These are phyloP conservation scores for Oncorhynchus keta DNA, from an alignment of 2,113 vertebrate genomes.

Conservation along the genomic window DNA sequence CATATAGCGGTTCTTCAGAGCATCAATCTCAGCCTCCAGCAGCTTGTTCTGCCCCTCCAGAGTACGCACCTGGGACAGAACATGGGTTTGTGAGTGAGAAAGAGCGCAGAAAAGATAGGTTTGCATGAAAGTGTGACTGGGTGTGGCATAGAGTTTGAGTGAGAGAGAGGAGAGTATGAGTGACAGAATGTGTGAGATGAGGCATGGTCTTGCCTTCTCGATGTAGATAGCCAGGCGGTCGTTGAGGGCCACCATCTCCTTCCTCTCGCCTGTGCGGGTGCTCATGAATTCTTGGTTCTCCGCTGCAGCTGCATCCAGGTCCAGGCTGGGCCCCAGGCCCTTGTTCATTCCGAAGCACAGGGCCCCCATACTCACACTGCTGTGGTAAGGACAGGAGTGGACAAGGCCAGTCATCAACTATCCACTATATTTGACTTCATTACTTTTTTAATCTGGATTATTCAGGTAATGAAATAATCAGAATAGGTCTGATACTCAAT, in stretches of 20 bases:
- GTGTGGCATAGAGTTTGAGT: neutral
- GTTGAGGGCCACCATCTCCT: constrained; percentile 72
- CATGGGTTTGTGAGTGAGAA: neutral
- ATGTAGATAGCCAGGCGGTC: constrained; percentile 74
- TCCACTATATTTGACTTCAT: neutral
- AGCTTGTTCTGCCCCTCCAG: constrained; percentile 66
- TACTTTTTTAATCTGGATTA: neutral
- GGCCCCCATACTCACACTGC: constrained; percentile 57
- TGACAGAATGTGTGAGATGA: neutral
- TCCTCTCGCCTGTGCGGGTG: constrained; percentile 67
- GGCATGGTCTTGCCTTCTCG: constrained; percentile 61
- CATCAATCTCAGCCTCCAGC: constrained; percentile 63
- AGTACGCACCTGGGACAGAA: constrained; percentile 65
- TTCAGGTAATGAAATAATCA: neutral
- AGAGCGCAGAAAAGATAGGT: neutral
- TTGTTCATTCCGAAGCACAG: constrained; percentile 57
- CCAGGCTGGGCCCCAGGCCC: constrained; percentile 48
- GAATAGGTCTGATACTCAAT: no score
- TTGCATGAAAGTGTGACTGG: neutral
- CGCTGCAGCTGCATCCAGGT: constrained; percentile 68
- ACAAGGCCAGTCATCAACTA: neutral
- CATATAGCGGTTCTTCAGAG: constrained; percentile 53
- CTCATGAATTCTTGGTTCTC: constrained; percentile 70
- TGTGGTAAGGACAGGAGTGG: constrained; percentile 13
- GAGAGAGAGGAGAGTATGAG: neutral